Evolutionary conservation across 2,797 vertebrate genomes (phyloP).

Genomic region (Tinamus major): DNA sequence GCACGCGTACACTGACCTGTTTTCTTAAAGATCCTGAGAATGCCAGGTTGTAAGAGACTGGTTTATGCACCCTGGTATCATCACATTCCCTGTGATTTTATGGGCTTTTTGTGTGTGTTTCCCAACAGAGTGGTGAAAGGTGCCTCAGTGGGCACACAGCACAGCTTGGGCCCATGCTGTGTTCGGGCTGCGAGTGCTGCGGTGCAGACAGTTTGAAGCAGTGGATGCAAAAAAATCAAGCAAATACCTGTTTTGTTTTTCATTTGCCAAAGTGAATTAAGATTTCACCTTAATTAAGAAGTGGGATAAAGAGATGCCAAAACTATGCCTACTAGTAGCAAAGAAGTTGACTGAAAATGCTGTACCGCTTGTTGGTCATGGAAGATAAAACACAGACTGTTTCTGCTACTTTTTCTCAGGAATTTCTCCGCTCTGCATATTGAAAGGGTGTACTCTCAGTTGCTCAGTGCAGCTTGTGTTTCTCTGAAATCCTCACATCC

Average conservation of each 20-base stretch:
- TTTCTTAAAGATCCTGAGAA: background rate
- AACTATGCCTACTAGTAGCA: background rate
- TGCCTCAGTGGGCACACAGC: background rate
- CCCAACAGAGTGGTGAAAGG: background rate
- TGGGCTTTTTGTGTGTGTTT: background rate
- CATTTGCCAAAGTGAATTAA: background rate
- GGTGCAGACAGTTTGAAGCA: background rate
- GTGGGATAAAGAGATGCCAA: background rate
- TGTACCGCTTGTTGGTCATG: background rate
- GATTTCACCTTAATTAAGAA: background rate
- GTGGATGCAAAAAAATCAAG: background rate
- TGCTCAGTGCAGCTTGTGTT: background rate
- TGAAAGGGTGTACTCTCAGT: background rate
- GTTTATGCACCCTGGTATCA: background rate
- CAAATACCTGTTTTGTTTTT: background rate
- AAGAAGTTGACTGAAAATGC: background rate
- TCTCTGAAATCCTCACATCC: background rate
- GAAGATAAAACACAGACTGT: background rate
- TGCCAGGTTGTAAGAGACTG: background rate
- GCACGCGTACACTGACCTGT: accelerated
- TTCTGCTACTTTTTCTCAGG: background rate
- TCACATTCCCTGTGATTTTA: background rate
- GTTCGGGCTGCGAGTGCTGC: accelerated
- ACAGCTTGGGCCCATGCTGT: background rate
- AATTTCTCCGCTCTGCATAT: background rate